Evolutionary conservation across 2,797 vertebrate genomes (phyloP), one percentile per base, ranked within the genome.

Genomic region (Melanotaenia trifasciata): DNA sequence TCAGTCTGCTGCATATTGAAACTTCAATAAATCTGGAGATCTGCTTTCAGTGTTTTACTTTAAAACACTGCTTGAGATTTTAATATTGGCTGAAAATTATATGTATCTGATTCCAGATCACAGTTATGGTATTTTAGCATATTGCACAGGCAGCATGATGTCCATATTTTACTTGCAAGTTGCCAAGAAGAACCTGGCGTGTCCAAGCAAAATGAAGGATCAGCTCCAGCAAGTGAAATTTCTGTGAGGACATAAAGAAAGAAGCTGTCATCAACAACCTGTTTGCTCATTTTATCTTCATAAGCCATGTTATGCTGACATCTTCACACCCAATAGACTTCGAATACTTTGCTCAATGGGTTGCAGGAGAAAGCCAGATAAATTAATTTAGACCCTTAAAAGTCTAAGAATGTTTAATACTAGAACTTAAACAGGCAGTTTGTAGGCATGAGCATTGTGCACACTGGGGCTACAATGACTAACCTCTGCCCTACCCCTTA

Each of bases 401-500:
- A 74, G 74, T 58, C 47, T n/a, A 66, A 61, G 4, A 50, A 72
- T 67, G 32, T 43, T 67, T 45, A 58, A n/a, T 75, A 79, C 60
- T 66, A 76, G 40, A 33, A 24, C 2, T 38, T 54, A 74, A 14
- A 8, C 22, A 35, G 67, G 51, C n/a, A 16, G 16, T 58, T 60
- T 64, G n/a, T 9, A 56, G 51, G 60, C 59, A 53, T 30, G 30
- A 73, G 58, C 60, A 10, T 61, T 35, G 58, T 77, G 71, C 68
- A 38, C 60, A 67, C 16, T 1, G 35, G 58, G 71, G 64, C 81
- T 66, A 71, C 18, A 4, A 71, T 70, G 70, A 64, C 79, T 92
- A 84, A 94, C 91, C 92, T 93, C 87, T 92, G 83, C 89, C 86
- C 86, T 86, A 53, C 47, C 85, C 92, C 92, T 92, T 47, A 85